Percentiles rank a stretch among this genome's conserved stretches.
Evolutionary conservation across 2,113 vertebrate species (phyloP).

Genomic region (Sylvicapra grimmia): DNA sequence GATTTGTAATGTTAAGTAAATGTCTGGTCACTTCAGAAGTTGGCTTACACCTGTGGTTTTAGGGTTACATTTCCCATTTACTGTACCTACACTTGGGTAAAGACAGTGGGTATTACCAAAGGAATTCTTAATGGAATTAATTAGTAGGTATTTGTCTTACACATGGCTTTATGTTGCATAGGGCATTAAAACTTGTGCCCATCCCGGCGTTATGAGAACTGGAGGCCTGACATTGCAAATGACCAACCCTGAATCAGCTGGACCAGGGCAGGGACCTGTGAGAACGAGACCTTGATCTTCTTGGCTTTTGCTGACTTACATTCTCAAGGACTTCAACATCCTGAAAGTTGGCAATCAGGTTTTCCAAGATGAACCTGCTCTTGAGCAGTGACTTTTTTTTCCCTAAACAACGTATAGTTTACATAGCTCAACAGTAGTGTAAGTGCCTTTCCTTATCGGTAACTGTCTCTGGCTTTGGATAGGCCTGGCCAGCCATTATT

Average conservation of each 20-base stretch:
- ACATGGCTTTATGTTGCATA: conserved; percentile 71
- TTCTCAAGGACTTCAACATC: conserved; percentile 57
- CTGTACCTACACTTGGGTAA: not conserved
- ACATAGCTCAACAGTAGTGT: conserved; percentile 46
- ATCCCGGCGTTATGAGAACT: conserved; percentile 74
- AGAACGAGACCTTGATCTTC: conserved; percentile 56
- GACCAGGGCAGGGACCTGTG: conserved; percentile 67
- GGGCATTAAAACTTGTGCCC: conserved; percentile 71
- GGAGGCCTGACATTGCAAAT: conserved; percentile 73
- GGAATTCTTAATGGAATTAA: conserved; percentile 79
- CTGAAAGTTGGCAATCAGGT: conserved; percentile 78
- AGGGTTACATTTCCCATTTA: conserved; percentile 15
- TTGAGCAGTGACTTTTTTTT: conserved; percentile 66
- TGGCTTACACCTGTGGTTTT: not conserved
- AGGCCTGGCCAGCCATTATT: not conserved
- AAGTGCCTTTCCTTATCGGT: conserved; percentile 8
- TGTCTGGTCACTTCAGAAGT: not conserved
- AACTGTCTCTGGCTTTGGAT: conserved; percentile 1
- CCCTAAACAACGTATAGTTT: conserved; percentile 46
- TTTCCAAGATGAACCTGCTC: conserved; percentile 79
- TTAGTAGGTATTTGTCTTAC: conserved; percentile 73
- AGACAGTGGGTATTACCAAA: conserved; percentile 57
- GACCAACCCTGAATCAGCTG: conserved; percentile 75
- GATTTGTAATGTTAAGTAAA: not conserved
- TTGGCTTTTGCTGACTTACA: conserved; percentile 58